These are phyloP conservation scores for Pectinophora gossypiella DNA, from an alignment of 1,140 invertebrate genomes.

Conservation along the genomic window DNA sequence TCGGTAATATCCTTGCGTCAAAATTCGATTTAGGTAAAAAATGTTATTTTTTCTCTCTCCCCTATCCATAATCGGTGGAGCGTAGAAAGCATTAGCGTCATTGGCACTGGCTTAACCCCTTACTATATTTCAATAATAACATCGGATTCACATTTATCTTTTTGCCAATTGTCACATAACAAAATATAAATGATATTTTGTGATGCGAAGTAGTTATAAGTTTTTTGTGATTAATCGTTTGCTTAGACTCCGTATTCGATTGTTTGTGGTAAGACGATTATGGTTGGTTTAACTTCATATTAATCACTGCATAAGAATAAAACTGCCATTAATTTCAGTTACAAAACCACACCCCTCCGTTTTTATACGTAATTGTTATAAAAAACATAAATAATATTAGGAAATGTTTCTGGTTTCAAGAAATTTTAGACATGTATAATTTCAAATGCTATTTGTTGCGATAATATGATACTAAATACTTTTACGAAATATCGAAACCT, in stretches of 20 bases:
- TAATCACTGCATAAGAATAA: background rate
- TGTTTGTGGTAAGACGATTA: slow-evolving; percentile 43
- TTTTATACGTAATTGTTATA: slow-evolving; percentile 15
- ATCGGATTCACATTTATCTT: slow-evolving; percentile 54
- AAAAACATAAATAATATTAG: background rate
- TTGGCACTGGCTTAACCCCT: slow-evolving; percentile 38
- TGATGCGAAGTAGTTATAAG: background rate
- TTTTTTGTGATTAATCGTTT: slow-evolving; percentile 43
- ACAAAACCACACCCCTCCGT: slow-evolving; percentile 29
- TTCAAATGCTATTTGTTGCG: too few relatives aligned
- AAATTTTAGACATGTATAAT: too few relatives aligned
- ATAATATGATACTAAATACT: too few relatives aligned
- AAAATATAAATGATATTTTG: slow-evolving; percentile 3
- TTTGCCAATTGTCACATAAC: slow-evolving; percentile 42
- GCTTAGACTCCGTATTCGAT: slow-evolving; percentile 28
- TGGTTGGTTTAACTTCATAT: slow-evolving; percentile 25
- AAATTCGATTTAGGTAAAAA: slow-evolving; percentile 67
- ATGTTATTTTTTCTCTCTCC: slow-evolving; percentile 28
- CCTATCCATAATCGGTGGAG: slow-evolving; percentile 33
- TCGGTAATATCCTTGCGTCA: slow-evolving; percentile 46
- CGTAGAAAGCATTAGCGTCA: slow-evolving; percentile 52
- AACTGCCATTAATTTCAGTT: background rate
- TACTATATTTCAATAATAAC: slow-evolving; percentile 38
- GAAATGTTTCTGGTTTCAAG: too few relatives aligned
- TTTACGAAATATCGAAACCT: too few relatives aligned